phyloP scores from a whole-genome alignment of 1,140 invertebrate genomes.

The Pseudomyrmex cubaensis region DNA sequence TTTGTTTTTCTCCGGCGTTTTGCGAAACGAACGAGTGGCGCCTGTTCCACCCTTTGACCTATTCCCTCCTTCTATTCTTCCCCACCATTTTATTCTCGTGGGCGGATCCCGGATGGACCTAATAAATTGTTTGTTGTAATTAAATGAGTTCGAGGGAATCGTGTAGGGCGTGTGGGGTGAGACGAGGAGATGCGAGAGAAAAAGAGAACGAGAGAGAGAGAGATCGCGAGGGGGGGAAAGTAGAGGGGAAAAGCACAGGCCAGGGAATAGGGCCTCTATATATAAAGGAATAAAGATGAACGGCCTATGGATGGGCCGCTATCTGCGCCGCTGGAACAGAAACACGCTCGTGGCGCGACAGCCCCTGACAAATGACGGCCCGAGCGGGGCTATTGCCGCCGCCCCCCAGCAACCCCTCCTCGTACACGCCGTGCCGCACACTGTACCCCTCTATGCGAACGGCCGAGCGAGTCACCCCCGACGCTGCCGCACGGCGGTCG shows the following conservation, averaged over 20 bases:
- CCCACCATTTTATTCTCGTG: constrained; percentile 78
- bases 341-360: constrained; percentile 85
- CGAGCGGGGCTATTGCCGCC: constrained; percentile 78
- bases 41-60: constrained; percentile 60
- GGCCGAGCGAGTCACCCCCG: constrained; percentile 76
- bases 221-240: background rate
- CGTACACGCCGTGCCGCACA: constrained; percentile 11
- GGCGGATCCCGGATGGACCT: constrained; percentile 83
- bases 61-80: constrained; percentile 51
- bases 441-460: constrained; percentile 60
- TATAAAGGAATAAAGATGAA: constrained; percentile 85
- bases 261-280: constrained; percentile 70
- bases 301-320: constrained; percentile 84
- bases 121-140: constrained; percentile 86
- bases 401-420: constrained; percentile 70
- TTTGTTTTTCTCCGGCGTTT: constrained; percentile 64
- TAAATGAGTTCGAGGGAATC: constrained; percentile 85
- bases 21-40: constrained; percentile 56
- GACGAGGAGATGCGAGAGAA: constrained; percentile 52
- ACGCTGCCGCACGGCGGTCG: constrained; percentile 68
- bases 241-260: background rate
- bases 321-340: constrained; percentile 84
- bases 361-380: constrained; percentile 85
- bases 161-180: constrained; percentile 77
- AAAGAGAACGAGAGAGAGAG: constrained; percentile 11